Conservation (phyloP, 2,113 vertebrate species). For the Cynopterus brachyotis region DNA sequence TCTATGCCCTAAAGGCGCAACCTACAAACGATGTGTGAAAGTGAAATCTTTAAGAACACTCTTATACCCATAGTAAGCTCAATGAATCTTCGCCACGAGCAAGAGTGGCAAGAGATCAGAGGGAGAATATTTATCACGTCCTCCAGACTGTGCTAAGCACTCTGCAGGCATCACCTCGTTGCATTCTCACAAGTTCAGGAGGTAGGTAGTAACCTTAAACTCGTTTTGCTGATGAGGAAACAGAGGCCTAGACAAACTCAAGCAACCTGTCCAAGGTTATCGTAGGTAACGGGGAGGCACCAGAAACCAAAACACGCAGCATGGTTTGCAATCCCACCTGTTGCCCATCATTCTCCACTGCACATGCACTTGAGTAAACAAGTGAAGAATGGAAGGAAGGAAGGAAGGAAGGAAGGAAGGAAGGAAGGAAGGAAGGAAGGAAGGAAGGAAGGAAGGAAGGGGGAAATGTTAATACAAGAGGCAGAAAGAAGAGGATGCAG, state of each 20-base stretch:
- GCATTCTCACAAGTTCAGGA: neutral
- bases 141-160: no score
- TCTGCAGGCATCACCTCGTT: neutral
- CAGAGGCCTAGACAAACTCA: neutral
- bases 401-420: neutral
- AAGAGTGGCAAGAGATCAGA: accelerated
- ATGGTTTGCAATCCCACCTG: neutral
- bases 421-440: no score
- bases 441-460: no score
- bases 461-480: neutral
- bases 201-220: neutral
- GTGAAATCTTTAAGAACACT: neutral
- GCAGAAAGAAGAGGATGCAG: neutral
- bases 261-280: neutral
- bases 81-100: neutral
- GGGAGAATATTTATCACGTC: accelerated
- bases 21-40: neutral
- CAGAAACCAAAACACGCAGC: neutral
- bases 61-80: neutral
- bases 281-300: accelerated
- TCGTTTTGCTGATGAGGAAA: neutral
- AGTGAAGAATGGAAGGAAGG: no score
- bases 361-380: neutral
- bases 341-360: no score
- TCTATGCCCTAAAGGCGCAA: neutral